phyloP scores from a whole-genome alignment of 2,113 vertebrate genomes.

The Myotis yumanensis region DNA sequence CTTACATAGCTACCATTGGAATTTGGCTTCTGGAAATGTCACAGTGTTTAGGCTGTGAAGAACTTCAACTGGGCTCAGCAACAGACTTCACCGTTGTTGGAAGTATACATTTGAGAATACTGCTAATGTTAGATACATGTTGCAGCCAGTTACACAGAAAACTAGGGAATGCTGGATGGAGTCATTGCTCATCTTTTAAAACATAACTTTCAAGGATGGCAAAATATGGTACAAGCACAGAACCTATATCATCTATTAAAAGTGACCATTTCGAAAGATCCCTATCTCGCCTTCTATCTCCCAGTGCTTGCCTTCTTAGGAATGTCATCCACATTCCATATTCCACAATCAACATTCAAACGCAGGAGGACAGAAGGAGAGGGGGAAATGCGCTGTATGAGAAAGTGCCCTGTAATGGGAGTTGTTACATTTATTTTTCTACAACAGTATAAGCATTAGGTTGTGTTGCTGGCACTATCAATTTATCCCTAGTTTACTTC shows the following conservation, averaged over 20 bases:
- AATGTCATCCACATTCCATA: accelerated
- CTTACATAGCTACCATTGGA: not conserved
- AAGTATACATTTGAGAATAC: not conserved
- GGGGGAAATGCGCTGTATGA: accelerated
- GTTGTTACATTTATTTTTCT: accelerated
- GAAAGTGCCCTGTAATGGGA: accelerated
- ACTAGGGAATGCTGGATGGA: not conserved
- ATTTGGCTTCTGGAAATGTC: not conserved
- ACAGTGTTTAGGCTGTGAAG: not conserved
- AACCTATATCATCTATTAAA: not conserved
- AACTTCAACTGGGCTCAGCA: not conserved
- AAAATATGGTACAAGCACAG: not conserved
- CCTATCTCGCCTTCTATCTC: not conserved
- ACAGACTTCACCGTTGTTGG: not conserved
- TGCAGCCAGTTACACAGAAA: not conserved
- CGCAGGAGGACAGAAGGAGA: not conserved
- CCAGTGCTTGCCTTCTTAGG: not conserved
- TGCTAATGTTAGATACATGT: accelerated
- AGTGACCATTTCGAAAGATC: not conserved
- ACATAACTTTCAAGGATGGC: not conserved
- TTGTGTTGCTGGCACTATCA: accelerated
- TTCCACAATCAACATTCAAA: too few relatives aligned
- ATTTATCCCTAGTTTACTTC: not conserved
- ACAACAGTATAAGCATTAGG: accelerated
- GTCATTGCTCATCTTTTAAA: not conserved